Percentiles rank a stretch among this genome's conserved stretches.
These are phyloP conservation scores for Oegoconia quadripuncta DNA, from an alignment of 2,888 invertebrate species.

Conservation along the genomic window DNA sequence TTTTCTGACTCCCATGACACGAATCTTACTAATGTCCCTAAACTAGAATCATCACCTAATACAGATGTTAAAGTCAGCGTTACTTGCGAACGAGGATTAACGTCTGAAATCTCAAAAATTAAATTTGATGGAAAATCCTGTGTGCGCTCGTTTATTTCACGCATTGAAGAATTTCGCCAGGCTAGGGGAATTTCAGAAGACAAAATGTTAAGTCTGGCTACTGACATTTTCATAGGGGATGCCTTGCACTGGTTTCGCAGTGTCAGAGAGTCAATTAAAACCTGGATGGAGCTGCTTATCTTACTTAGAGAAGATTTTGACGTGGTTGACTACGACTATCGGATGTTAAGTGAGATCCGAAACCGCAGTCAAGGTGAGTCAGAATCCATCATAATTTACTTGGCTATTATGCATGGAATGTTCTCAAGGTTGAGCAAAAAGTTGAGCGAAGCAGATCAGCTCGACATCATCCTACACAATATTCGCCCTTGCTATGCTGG, in stretches of 20 bases:
- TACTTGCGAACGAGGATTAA: too few relatives aligned
- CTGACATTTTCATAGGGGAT: slow-evolving; percentile 8
- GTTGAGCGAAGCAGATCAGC: slow-evolving; percentile 14
- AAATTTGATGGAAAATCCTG: slow-evolving; percentile 14
- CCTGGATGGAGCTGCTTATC: not conserved
- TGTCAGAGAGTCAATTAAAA: not conserved
- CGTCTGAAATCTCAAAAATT: too few relatives aligned
- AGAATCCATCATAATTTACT: slow-evolving; percentile 8
- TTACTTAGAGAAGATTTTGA: slow-evolving; percentile 11
- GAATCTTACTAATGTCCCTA: too few relatives aligned
- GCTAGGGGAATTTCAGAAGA: slow-evolving; percentile 1
- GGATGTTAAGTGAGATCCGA: slow-evolving; percentile 5
- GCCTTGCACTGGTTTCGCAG: slow-evolving; percentile 9
- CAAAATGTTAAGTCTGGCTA: slow-evolving; percentile 5
- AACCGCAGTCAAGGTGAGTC: slow-evolving; percentile 6
- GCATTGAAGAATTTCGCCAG: slow-evolving; percentile 7
- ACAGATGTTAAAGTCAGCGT: too few relatives aligned
- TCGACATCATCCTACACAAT: slow-evolving; percentile 17
- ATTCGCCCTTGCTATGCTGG: slow-evolving; percentile 9
- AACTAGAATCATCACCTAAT: too few relatives aligned
- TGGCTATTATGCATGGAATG: slow-evolving; percentile 17
- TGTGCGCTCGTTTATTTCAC: slow-evolving; percentile 11
- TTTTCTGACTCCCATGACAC: too few relatives aligned
- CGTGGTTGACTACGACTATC: slow-evolving; percentile 15
- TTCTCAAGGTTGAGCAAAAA: slow-evolving; percentile 15